Evolutionary conservation across 2,797 vertebrate genomes (phyloP).

Genomic region (Lophotriccus pileatus): DNA sequence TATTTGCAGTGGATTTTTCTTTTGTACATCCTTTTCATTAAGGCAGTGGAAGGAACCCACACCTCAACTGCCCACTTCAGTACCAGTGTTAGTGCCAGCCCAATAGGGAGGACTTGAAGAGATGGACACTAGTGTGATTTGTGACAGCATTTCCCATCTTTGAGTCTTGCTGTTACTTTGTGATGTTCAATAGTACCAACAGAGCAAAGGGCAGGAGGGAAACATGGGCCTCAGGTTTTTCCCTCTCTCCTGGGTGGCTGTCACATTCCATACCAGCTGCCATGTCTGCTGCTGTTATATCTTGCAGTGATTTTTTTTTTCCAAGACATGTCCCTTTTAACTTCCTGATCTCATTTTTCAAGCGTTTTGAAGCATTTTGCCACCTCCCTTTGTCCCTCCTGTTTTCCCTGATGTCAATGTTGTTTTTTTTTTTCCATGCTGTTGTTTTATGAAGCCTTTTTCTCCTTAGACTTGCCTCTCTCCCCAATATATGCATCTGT

Average conservation of each 20-base stretch:
- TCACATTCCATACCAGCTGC: not conserved
- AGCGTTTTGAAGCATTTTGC: not conserved
- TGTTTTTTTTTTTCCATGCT: not conserved
- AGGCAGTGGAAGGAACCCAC: not conserved
- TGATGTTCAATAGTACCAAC: not conserved
- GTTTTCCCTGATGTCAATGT: not conserved
- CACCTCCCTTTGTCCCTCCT: conserved; percentile 5
- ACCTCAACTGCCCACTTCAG: not conserved
- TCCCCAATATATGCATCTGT: conserved; percentile 12
- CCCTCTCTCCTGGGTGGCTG: not conserved
- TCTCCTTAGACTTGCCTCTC: conserved; percentile 1
- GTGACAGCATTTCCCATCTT: not conserved
- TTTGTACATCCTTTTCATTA: not conserved
- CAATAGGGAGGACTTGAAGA: not conserved
- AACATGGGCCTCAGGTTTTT: not conserved
- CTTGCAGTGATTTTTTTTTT: not conserved
- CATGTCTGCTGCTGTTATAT: not conserved
- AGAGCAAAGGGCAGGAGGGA: not conserved
- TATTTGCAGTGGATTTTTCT: not conserved
- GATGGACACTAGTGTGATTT: not conserved
- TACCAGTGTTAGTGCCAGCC: not conserved
- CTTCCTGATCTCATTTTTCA: conserved; percentile 14
- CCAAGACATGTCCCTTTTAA: not conserved
- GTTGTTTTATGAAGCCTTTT: conserved; percentile 20
- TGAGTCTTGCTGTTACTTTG: not conserved